Evolutionary conservation across 2,113 vertebrate species (phyloP).

Genomic region (Gavialis gangeticus): DNA sequence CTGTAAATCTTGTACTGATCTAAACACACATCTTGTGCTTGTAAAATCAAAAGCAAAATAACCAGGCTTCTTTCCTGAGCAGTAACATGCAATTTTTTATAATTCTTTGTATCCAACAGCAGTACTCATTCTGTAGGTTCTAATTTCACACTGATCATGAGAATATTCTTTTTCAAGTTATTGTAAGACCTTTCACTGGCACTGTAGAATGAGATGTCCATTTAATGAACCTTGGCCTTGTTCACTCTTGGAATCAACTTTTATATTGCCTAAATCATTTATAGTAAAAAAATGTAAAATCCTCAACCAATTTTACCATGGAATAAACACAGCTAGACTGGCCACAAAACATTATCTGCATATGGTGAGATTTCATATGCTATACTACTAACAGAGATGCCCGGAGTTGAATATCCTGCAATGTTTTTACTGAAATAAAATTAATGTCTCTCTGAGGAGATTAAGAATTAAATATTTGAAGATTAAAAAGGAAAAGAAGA

Average conservation of each 20-base stretch:
- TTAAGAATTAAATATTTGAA: background rate
- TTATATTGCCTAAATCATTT: background rate
- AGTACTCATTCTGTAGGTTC: background rate
- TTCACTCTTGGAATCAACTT: background rate
- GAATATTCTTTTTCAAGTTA: background rate
- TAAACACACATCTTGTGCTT: background rate
- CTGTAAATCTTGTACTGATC: background rate
- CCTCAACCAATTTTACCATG: background rate
- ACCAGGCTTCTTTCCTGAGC: background rate
- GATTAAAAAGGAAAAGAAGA: background rate
- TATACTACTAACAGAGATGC: background rate
- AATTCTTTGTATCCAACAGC: background rate
- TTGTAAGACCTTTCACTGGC: background rate
- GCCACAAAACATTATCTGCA: background rate
- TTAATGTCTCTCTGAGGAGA: background rate
- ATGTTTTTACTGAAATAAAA: background rate
- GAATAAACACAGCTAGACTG: background rate
- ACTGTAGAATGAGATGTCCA: background rate
- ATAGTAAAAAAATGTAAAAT: background rate
- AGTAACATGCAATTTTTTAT: background rate
- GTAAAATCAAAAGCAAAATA: background rate
- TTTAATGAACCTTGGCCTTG: background rate
- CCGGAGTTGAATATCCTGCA: background rate
- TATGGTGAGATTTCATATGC: background rate
- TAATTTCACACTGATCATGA: background rate